Evolutionary conservation across 2,888 invertebrate species (phyloP), one percentile per base, ranked within the genome.

Genomic region (Andrena trimmerana): DNA sequence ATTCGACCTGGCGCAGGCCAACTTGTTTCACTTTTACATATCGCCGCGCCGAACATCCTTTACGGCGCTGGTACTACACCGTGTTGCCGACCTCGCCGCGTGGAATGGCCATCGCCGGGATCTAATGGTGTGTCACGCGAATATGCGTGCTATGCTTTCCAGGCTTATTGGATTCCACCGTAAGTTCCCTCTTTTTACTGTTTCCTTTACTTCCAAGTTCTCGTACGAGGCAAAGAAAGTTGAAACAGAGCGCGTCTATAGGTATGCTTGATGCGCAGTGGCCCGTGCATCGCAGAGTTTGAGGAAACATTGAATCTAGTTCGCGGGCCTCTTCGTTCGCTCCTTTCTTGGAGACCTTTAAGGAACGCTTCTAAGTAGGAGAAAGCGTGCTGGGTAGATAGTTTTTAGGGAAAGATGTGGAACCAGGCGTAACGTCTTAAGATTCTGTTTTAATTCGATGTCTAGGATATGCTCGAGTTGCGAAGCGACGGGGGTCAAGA

Each of bases 21-120:
- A 78, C 83, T 76, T 80, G 42, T 75, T 76, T 59, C 76, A 71
- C 63, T 82, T 76, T 84, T 79, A 75, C 66, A 70, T 79, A 69
- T 75, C 74, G 74, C 71, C 62, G 62, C 52, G 36, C n/a, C 13
- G 48, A 42, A 78, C 68, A 66, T 77, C 71, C 76, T 73, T 83
- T 81, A 77, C 33, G 82, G 62, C 29, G 63, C 62, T 57, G 60
- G 27, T 73, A 66, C 29, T 74, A 70, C 63, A 83, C 27, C 54
- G 31, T 70, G 81, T 66, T 74, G 52, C 29, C 57, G 73, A 10
- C 57, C 60, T 33, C 29, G 42, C 10, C 42, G 27, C 29, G 52
- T 7, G 57, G 2, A 48, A 36, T 13, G 33, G 10, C 3, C 33
- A n/a, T 6, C 10, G 20, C 2, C 16, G 10, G 52, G 54, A 24